These are phyloP conservation scores for Oreochromis aureus DNA, from an alignment of 2,113 vertebrate genomes.

Conservation along the genomic window DNA sequence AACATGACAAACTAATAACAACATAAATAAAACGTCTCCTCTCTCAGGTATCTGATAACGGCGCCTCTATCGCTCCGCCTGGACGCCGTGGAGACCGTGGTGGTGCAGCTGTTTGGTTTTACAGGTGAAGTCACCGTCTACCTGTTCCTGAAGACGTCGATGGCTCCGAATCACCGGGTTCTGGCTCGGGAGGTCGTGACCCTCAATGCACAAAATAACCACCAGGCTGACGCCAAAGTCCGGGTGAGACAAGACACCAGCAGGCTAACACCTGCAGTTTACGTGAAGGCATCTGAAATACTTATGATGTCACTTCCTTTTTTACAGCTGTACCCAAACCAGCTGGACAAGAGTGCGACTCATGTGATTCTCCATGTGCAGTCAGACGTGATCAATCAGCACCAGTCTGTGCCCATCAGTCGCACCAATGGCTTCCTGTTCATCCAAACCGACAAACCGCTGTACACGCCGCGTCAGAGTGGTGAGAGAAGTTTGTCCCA, in stretches of 20 bases:
- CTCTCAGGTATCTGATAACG: conserved; percentile 81
- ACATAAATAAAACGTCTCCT: neutral
- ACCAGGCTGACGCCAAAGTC: conserved; percentile 72
- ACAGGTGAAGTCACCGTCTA: conserved; percentile 59
- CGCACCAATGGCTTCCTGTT: conserved; percentile 87
- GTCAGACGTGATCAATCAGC: conserved; percentile 72
- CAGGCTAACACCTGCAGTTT: neutral
- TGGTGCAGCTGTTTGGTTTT: conserved; percentile 83
- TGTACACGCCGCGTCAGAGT: conserved; percentile 87
- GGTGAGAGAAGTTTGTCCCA: conserved; percentile 62
- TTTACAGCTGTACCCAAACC: conserved; percentile 70
- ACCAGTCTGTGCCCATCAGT: conserved; percentile 72
- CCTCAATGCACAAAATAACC: conserved; percentile 72
- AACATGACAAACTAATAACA: neutral
- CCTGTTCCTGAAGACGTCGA: conserved; percentile 78
- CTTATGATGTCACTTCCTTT: neutral
- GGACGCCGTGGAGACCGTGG: conserved; percentile 77
- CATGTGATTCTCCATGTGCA: conserved; percentile 78
- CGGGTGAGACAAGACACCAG: conserved; percentile 61
- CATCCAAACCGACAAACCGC: conserved; percentile 86
- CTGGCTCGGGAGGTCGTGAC: conserved; percentile 46
- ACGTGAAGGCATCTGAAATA: neutral
- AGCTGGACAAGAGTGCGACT: conserved; percentile 50
- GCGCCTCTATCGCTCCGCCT: conserved; percentile 76
- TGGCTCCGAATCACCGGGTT: conserved; percentile 61